A percentile compares a stretch with the other conserved stretches of the same genome.
These are phyloP conservation scores for Pelmatolapia mariae DNA, from an alignment of 2,113 vertebrate genomes.

Conservation along the genomic window DNA sequence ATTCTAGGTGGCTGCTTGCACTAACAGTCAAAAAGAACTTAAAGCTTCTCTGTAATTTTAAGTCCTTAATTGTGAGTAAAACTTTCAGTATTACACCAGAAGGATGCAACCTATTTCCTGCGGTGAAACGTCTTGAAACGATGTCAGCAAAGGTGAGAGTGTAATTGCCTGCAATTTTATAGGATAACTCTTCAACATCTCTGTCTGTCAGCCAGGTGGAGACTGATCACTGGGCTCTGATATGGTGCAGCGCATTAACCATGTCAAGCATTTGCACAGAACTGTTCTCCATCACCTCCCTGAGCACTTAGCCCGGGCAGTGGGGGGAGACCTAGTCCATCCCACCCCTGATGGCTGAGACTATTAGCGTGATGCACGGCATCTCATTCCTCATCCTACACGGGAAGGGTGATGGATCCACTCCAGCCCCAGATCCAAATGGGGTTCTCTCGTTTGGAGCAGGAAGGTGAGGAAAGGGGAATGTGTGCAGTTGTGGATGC, in stretches of 20 bases:
- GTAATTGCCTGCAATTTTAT: constrained; percentile 22
- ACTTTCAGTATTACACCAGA: neutral
- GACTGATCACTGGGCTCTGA: constrained; percentile 34
- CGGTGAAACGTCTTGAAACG: neutral
- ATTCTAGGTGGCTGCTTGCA: neutral
- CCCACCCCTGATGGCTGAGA: constrained; percentile 38
- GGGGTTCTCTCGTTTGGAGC: neutral
- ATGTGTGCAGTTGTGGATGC: neutral
- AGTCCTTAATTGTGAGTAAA: neutral
- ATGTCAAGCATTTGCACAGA: constrained; percentile 53
- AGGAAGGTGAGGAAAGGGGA: neutral
- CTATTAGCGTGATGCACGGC: constrained; percentile 64
- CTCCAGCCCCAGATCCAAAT: constrained; percentile 3
- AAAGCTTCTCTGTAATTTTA: neutral
- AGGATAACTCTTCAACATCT: constrained; percentile 17
- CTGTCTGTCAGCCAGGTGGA: constrained; percentile 32
- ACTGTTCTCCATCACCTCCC: constrained; percentile 50
- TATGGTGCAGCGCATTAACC: constrained; percentile 46
- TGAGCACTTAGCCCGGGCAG: constrained; percentile 40
- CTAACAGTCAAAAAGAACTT: neutral
- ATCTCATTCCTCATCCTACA: constrained; percentile 54
- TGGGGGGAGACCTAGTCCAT: constrained; percentile 25
- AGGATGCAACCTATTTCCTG: neutral
- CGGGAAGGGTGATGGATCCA: constrained; percentile 35
- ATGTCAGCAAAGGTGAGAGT: neutral